phyloP scores from a whole-genome alignment of 2,113 vertebrate species.

The Halcyon senegalensis region DNA sequence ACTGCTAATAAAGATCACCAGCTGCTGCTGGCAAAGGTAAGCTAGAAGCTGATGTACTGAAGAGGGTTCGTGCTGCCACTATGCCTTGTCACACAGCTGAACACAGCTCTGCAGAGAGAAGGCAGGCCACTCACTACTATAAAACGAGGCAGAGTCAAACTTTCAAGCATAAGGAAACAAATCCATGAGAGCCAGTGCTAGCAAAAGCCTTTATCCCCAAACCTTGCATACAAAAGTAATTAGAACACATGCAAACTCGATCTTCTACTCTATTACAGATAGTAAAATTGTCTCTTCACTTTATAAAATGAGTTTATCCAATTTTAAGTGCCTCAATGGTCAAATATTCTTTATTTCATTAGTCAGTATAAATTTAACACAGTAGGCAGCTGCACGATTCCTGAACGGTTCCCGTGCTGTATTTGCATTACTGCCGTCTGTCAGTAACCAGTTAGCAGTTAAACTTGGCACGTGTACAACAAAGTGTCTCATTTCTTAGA shows the following conservation, averaged over 20 bases:
- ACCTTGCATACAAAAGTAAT: not conserved
- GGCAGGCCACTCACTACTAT: not conserved
- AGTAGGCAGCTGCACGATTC: not conserved
- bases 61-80: not conserved
- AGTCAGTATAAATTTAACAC: not conserved
- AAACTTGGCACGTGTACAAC: not conserved
- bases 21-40: not conserved
- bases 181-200: not conserved
- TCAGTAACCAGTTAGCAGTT: constrained; percentile 29
- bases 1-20: not conserved
- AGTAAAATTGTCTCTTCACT: not conserved
- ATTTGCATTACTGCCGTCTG: not conserved
- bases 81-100: not conserved
- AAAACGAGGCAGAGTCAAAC: not conserved
- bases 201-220: not conserved
- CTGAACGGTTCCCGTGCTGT: not conserved
- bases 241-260: not conserved
- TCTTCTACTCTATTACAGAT: not conserved
- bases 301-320: not conserved
- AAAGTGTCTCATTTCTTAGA: not conserved
- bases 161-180: not conserved
- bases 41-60: not conserved
- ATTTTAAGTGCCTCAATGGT: not conserved
- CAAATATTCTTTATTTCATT: not conserved
- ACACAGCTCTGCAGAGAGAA: not conserved